Conservation (phyloP, 1,140 invertebrate species). For the Bradysia coprophila region DNA sequence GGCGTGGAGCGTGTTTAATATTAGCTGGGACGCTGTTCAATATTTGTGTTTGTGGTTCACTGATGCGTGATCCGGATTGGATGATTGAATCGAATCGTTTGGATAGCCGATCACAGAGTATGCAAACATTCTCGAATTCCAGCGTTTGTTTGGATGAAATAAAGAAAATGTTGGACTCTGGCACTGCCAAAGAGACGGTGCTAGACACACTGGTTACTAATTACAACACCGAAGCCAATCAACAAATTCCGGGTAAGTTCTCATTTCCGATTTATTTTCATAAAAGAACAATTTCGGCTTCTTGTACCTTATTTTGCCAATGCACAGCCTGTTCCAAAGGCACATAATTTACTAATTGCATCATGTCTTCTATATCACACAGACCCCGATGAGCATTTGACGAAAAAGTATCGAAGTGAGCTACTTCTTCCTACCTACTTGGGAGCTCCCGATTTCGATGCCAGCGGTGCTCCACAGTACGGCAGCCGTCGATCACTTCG, state of each 20-base stretch:
- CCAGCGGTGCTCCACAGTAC: conserved; percentile 17
- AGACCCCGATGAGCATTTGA: conserved; percentile 8
- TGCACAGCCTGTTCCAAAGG: too few relatives aligned
- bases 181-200: conserved; percentile 41
- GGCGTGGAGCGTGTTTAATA: conserved; percentile 70
- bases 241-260: conserved; percentile 19
- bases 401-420: conserved; percentile 22
- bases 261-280: too few relatives aligned
- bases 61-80: conserved; percentile 76
- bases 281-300: too few relatives aligned
- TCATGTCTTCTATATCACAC: not conserved
- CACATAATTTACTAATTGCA: too few relatives aligned
- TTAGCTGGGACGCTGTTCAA: conserved; percentile 70
- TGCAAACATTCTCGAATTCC: conserved; percentile 22
- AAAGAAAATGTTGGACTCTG: conserved; percentile 39
- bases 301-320: too few relatives aligned
- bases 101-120: conserved; percentile 22
- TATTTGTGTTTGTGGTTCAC: conserved; percentile 69
- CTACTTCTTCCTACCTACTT: conserved; percentile 19
- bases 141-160: conserved; percentile 37
- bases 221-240: conserved; percentile 23
- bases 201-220: conserved; percentile 39
- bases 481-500: conserved; percentile 16
- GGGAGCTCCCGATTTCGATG: conserved; percentile 15
- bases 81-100: conserved; percentile 35